phyloP scores from a whole-genome alignment of 1,140 invertebrate genomes.

The Cheumatopsyche charites region DNA sequence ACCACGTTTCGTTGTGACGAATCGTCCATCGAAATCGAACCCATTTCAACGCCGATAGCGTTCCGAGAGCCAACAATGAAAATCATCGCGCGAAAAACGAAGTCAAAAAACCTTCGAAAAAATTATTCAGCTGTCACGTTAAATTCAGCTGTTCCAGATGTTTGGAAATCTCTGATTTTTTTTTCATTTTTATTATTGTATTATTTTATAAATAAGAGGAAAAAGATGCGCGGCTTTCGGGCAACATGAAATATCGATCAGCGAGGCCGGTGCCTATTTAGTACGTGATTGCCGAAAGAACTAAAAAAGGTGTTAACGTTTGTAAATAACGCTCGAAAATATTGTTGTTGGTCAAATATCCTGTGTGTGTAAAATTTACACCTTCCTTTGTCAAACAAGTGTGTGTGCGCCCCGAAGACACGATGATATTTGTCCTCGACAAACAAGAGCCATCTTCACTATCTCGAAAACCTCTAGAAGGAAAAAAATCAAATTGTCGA shows the following conservation, averaged over 20 bases:
- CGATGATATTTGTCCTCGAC: not conserved
- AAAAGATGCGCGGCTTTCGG: not conserved
- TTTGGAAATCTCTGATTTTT: not conserved
- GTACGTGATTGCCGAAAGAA: conserved; percentile 27
- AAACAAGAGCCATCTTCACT: conserved; percentile 31
- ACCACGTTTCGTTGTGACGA: conserved; percentile 21
- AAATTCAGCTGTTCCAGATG: too few relatives aligned
- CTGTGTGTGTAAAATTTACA: conserved; percentile 39
- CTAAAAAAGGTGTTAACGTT: conserved; percentile 31
- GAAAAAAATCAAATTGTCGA: conserved; percentile 2
- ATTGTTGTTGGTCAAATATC: conserved; percentile 39
- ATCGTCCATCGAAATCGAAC: conserved; percentile 24
- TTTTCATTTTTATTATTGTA: not conserved
- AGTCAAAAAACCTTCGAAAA: too few relatives aligned
- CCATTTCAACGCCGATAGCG: conserved; percentile 26
- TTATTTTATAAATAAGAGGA: not conserved
- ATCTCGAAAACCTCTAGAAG: conserved; percentile 17
- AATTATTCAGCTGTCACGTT: too few relatives aligned
- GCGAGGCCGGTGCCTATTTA: not conserved
- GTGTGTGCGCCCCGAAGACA: conserved; percentile 17
- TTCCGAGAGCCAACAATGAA: conserved; percentile 7
- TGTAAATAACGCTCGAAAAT: conserved; percentile 34
- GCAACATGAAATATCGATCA: conserved; percentile 11
- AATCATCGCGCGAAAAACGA: not conserved
- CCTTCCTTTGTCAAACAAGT: conserved; percentile 38